These are phyloP conservation scores for Bhutanitis thaidina DNA, from an alignment of 2,888 invertebrate genomes.

Conservation along the genomic window DNA sequence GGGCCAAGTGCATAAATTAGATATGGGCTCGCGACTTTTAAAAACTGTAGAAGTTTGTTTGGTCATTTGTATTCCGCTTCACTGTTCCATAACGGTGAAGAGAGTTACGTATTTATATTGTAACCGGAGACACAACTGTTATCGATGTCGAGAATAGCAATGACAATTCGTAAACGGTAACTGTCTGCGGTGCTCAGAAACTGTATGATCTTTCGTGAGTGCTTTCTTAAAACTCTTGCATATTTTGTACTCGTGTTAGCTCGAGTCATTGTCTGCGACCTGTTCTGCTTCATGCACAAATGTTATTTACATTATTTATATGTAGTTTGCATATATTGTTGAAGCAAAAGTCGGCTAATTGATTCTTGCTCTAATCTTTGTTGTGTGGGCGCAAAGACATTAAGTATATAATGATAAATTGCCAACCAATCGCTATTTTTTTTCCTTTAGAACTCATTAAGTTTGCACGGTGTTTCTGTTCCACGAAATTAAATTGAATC, in stretches of 20 bases:
- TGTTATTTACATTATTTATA: too few relatives aligned
- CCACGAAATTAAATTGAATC: background rate
- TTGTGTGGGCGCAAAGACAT: background rate
- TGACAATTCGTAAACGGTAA: slow-evolving; percentile 9
- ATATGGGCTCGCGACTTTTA: slow-evolving; percentile 4
- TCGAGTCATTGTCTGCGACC: background rate
- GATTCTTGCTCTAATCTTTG: background rate
- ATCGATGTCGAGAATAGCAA: slow-evolving; percentile 7
- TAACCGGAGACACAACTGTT: slow-evolving; percentile 13
- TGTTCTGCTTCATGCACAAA: background rate
- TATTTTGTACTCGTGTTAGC: background rate
- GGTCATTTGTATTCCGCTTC: slow-evolving; percentile 37
- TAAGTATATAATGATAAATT: background rate
- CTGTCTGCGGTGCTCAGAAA: background rate
- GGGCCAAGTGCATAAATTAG: slow-evolving; percentile 2
- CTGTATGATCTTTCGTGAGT: background rate
- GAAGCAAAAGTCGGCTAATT: background rate
- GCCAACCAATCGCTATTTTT: background rate
- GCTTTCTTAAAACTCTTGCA: background rate
- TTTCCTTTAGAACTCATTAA: slow-evolving; percentile 2
- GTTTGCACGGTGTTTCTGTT: background rate
- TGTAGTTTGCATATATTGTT: too few relatives aligned
- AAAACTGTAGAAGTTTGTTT: slow-evolving; percentile 23
- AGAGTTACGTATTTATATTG: slow-evolving; percentile 14
- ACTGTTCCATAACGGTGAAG: slow-evolving; percentile 27